phyloP scores from a whole-genome alignment of 1,140 invertebrate genomes.

The Elymnias hypermnestra region DNA sequence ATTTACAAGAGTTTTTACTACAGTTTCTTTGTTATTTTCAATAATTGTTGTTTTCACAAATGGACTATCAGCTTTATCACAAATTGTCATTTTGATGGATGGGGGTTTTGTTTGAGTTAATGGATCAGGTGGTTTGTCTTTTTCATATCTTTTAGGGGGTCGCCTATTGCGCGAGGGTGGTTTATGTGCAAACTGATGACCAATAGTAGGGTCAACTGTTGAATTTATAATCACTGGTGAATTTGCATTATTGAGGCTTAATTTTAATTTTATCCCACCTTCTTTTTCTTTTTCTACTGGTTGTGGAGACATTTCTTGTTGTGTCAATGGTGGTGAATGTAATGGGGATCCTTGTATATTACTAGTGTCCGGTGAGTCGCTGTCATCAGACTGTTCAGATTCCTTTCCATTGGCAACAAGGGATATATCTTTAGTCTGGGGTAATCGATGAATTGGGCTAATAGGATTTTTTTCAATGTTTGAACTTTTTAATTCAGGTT shows the following conservation, averaged over 20 bases:
- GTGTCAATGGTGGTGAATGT: slow-evolving; percentile 26
- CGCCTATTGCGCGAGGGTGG: slow-evolving; percentile 60
- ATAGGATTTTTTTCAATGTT: slow-evolving; percentile 16
- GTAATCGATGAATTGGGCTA: slow-evolving; percentile 26
- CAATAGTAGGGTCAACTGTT: slow-evolving; percentile 63
- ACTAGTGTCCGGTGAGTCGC: slow-evolving; percentile 39
- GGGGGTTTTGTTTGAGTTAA: slow-evolving; percentile 36
- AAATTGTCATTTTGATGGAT: slow-evolving; percentile 69
- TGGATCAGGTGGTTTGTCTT: slow-evolving; percentile 33
- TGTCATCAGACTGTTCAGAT: slow-evolving; percentile 47
- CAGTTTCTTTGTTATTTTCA: slow-evolving; percentile 59
- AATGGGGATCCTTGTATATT: slow-evolving; percentile 25
- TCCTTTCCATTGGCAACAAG: slow-evolving; percentile 66
- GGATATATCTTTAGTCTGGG: slow-evolving; percentile 22
- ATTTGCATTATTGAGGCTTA: slow-evolving; percentile 65
- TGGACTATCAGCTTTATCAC: slow-evolving; percentile 66
- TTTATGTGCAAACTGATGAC: slow-evolving; percentile 53
- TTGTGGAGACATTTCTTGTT: slow-evolving; percentile 27
- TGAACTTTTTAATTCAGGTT: slow-evolving; percentile 38
- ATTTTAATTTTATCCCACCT: slow-evolving; percentile 64
- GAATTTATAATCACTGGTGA: slow-evolving; percentile 70
- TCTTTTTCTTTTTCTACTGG: slow-evolving; percentile 51
- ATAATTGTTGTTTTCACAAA: slow-evolving; percentile 69
- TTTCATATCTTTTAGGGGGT: slow-evolving; percentile 71
- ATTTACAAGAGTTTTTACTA: slow-evolving; percentile 53